Base-by-base conservation (phyloP, 2,888 invertebrate genomes). In the Orthosia gothica region DNA sequence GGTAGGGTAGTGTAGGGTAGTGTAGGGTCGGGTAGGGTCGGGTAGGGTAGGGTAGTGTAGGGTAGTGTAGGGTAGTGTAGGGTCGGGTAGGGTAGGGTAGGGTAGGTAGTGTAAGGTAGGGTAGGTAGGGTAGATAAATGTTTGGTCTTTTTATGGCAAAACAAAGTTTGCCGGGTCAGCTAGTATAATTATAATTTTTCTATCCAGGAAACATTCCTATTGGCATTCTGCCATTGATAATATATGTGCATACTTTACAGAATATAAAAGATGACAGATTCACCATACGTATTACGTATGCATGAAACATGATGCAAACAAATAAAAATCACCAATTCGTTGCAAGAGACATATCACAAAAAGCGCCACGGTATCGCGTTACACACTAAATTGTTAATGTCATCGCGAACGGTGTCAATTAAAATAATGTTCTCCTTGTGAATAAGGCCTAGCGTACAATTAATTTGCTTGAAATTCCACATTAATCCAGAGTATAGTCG, bases 401-500 rank as follows among this genome's bases (percentile, higher is more conserved):
- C 87, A 89, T 87, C 82, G 74, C 85, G 83, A 66, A 83, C 85
- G 70, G 73, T 88, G 88, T 88, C 89, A 92, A 92, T 92, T 92
- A 91, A 90, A 89, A 89, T 88, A 89, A 89, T 88, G 86, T 79
- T 86, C 87, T 83, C 80, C 73, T 85, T 75, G 85, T 88, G 86
- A 87, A 87, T 88, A 89, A 88, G 88, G 88, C 90, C 87, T 87
- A 84, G 83, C 86, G 85, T 81, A 87, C 90, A 89, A 90, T 92
- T 91, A 91, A 92, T 92, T 91, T 90, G 89, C 88, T 89, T 88
- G 89, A 88, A 91, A 93, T 92, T 92, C 91, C 91, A 89, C 87
- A 89, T 91, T 92, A 91, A 92, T 92, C 91, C 88, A 71, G 86
- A 81, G 77, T 70, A 74, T 69, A 76, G 74, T 61, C 74, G 82